Percentiles rank a stretch among this genome's conserved stretches.
Conservation (phyloP, 2,113 vertebrate species). For the Calyptomena viridis region DNA sequence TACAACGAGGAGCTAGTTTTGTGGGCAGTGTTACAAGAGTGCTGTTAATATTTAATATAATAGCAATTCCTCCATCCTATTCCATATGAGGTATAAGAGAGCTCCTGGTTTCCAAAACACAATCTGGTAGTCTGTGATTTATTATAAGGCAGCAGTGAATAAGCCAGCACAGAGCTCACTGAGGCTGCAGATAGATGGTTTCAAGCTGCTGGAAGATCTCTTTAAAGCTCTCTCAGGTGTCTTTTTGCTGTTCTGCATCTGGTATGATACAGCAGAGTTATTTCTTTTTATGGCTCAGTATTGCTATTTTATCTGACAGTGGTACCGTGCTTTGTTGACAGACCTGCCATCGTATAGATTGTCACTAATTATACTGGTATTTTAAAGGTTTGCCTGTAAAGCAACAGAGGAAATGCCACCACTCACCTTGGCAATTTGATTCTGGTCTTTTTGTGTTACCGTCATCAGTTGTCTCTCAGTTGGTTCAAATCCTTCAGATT, state of each 20-base stretch:
- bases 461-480: not conserved
- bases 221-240: constrained; percentile 44
- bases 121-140: constrained; percentile 20
- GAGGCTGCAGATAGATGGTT: constrained; percentile 19
- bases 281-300: constrained; percentile 14
- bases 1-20: not conserved
- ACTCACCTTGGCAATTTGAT: not conserved
- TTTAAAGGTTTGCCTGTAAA: constrained; percentile 29
- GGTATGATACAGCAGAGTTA: constrained; percentile 16
- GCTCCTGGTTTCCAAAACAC: not conserved
- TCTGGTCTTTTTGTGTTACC: not conserved
- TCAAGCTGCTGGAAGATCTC: constrained; percentile 21
- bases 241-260: constrained; percentile 22
- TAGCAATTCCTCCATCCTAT: not conserved
- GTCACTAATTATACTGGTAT: not conserved
- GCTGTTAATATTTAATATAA: constrained; percentile 18
- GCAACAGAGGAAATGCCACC: not conserved
- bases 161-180: not conserved
- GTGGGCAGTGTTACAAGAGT: not conserved
- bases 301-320: constrained; percentile 24
- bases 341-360: not conserved
- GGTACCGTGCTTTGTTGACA: not conserved
- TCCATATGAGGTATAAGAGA: not conserved
- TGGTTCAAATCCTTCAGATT: not conserved
- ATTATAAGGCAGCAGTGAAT: constrained; percentile 10